These are phyloP conservation scores for Sorex araneus DNA, from an alignment of 2,113 vertebrate genomes.

Conservation along the genomic window DNA sequence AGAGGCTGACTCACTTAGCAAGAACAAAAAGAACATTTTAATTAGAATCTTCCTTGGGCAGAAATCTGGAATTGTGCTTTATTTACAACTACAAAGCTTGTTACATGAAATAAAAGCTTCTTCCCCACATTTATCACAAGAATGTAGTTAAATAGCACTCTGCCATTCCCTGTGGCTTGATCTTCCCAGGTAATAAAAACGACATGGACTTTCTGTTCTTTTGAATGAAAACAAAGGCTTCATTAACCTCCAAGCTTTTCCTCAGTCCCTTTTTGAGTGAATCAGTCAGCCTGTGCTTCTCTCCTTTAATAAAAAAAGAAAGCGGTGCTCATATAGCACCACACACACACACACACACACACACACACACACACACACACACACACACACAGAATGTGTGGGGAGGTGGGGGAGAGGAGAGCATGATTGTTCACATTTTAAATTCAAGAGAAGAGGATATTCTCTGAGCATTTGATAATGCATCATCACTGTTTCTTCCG, in stretches of 20 bases:
- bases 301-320: neutral
- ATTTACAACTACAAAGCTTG: neutral
- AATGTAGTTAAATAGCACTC: neutral
- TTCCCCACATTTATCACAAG: neutral
- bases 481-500: neutral
- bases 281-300: neutral
- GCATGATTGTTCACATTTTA: neutral
- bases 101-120: neutral
- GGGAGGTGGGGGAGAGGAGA: too few species aligned
- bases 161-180: neutral
- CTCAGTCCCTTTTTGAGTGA: neutral
- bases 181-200: neutral
- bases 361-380: too few species aligned
- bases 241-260: neutral
- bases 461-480: neutral
- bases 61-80: neutral
- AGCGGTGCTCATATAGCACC: too few species aligned
- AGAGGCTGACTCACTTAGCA: constrained; percentile 12
- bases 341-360: too few species aligned
- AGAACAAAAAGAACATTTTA: neutral
- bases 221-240: neutral
- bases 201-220: neutral
- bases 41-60: neutral
- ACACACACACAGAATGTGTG: too few species aligned
- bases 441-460: neutral